Evolutionary conservation across 2,888 invertebrate species (phyloP), one percentile per base, ranked within the genome.

Genomic region (Xiphydria camelus): DNA sequence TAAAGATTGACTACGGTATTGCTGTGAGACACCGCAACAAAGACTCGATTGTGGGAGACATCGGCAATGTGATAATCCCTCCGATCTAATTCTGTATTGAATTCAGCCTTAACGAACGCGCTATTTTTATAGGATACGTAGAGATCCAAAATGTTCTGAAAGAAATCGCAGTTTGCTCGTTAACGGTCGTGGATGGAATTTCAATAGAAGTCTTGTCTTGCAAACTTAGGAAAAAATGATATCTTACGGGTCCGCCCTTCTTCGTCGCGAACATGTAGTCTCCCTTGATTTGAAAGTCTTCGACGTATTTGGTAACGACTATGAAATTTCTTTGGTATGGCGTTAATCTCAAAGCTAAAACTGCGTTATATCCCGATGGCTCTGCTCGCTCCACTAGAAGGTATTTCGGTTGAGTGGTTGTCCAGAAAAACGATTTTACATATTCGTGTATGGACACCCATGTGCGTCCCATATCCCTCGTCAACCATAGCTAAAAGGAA

Each of bases 181-280:
- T n/a, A n/a, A n/a, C n/a, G n/a, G n/a, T n/a, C n/a, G n/a, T n/a
- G n/a, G n/a, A n/a, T n/a, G n/a, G n/a, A n/a, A n/a, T n/a, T n/a
- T n/a, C 2, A 35, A 15, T 40, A 33, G 43, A 26, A 25, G 23
- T 48, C 43, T 22, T 15, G 14, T 41, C 29, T 33, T 33, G 7
- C 35, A 22, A 43, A 7, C 12, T 31, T 15, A 44, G 23, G n/a
- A 20, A 29, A 18, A 6, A 38, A 29, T 23, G 7, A 5, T 10
- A 12, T 29, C 29, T 29, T 29, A 29, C 29, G 14, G 6, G 12
- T 5, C 12, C 6, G 4, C 15, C 42, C 67, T 83, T 84, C 66
- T 84, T 86, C 0, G 89, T 88, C 1, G 87, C 91, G 76, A 94
- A 93, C 83, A 92, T 85, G 72, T 87, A 94, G 61, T 91, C 89